These are phyloP conservation scores for Adoxophyes honmai DNA, from an alignment of 1,140 invertebrate species.

Conservation along the genomic window DNA sequence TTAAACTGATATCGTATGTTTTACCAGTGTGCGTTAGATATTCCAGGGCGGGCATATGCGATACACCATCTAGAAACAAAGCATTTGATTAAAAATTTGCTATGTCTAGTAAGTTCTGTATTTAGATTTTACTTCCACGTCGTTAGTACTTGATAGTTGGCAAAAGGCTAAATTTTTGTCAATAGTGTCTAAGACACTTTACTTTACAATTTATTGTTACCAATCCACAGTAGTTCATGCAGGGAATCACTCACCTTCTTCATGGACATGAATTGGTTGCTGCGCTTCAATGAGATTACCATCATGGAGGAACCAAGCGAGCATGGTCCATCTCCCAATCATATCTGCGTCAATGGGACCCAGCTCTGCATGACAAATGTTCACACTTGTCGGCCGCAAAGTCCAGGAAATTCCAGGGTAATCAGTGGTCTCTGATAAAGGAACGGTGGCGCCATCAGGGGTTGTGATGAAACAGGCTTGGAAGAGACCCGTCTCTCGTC, in stretches of 20 bases:
- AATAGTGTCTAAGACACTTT: neutral
- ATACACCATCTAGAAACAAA: neutral
- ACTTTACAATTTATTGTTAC: too few relatives aligned
- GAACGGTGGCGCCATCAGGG: neutral
- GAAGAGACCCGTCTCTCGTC: neutral
- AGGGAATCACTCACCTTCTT: neutral
- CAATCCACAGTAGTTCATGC: too few relatives aligned
- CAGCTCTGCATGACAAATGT: neutral
- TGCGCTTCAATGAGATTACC: neutral
- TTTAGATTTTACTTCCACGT: too few relatives aligned
- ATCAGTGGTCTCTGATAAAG: neutral
- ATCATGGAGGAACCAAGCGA: neutral
- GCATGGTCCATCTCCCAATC: neutral
- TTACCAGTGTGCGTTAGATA: conserved; percentile 2
- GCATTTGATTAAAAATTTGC: neutral
- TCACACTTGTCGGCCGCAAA: neutral
- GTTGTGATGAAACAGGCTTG: conserved; percentile 7
- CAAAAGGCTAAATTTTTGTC: neutral
- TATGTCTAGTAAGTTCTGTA: neutral
- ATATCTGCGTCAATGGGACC: conserved; percentile 1
- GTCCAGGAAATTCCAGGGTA: conserved; percentile 1
- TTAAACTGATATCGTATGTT: conserved; percentile 5
- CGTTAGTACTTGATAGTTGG: too few relatives aligned
- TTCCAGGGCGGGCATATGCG: neutral
- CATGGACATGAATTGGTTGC: neutral